Conservation (phyloP, 2,797 vertebrate species). For the Okamejei kenojei region DNA sequence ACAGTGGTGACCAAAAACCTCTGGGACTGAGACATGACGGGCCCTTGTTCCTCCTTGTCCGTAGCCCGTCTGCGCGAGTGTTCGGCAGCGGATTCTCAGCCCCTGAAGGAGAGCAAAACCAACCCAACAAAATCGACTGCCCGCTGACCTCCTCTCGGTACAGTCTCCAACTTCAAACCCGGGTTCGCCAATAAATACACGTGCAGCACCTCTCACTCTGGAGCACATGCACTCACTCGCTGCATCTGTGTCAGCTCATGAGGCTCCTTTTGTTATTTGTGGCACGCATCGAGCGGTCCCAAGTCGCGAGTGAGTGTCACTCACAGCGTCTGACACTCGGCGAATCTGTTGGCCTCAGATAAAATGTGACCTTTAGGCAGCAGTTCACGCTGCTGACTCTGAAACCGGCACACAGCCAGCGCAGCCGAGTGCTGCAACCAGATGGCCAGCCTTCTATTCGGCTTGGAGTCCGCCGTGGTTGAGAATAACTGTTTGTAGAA, state of each 20-base stretch:
- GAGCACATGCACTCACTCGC: background rate
- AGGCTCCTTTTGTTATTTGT: background rate
- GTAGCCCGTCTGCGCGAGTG: background rate
- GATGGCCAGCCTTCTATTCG: background rate
- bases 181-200: background rate
- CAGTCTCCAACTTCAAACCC: background rate
- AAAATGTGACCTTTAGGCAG: slow-evolving; percentile 9
- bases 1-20: slow-evolving; percentile 30
- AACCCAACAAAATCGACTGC: background rate
- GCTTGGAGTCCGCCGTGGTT: background rate
- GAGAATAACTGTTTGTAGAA: background rate
- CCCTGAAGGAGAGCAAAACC: background rate
- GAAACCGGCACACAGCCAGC: too few species aligned
- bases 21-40: slow-evolving; percentile 21
- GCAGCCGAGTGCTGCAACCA: background rate
- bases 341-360: background rate
- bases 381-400: background rate
- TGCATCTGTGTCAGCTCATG: too few species aligned
- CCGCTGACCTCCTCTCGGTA: background rate
- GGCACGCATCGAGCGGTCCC: background rate
- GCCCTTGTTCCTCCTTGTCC: background rate
- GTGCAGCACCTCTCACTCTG: background rate
- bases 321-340: background rate
- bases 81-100: background rate
- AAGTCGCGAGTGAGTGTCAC: background rate